A percentile compares a stretch with the other conserved stretches of the same genome.
Conservation (phyloP, 2,113 vertebrate species). For the Sapajus apella region DNA sequence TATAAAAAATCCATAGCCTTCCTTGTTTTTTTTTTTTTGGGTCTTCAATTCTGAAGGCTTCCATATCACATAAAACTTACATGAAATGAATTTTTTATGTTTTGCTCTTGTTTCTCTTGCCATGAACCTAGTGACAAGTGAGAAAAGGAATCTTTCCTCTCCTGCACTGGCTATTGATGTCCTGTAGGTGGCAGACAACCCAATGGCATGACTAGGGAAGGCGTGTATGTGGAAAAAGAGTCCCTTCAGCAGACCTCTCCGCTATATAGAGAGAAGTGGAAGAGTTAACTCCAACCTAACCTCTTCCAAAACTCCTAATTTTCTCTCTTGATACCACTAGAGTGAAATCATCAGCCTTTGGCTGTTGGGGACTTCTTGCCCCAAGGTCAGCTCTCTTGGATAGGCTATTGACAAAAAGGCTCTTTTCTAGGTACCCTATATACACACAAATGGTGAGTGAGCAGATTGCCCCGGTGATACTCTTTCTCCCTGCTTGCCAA, state of each 20-base stretch:
- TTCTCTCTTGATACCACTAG: neutral
- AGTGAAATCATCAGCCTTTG: neutral
- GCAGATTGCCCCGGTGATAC: neutral
- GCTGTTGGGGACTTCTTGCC: neutral
- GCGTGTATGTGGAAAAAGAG: fast-evolving
- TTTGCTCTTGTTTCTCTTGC: neutral
- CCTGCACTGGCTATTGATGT: neutral
- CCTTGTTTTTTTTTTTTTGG: neutral
- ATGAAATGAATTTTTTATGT: neutral
- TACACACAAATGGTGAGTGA: neutral
- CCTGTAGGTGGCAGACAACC: neutral
- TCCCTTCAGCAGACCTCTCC: neutral
- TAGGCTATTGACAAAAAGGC: neutral
- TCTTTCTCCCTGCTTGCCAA: neutral
- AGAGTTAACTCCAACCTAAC: neutral
- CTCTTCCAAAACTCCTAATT: neutral
- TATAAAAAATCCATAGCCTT: neutral
- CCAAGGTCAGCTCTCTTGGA: neutral
- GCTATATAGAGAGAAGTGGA: neutral
- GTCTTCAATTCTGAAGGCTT: neutral
- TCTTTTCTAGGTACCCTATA: neutral
- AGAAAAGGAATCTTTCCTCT: neutral
- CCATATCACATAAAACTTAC: neutral
- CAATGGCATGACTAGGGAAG: neutral
- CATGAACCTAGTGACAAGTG: neutral